Evolutionary conservation across 2,888 invertebrate species (phyloP), one percentile per base, ranked within the genome.

Genomic region (Esperia sulphurella): DNA sequence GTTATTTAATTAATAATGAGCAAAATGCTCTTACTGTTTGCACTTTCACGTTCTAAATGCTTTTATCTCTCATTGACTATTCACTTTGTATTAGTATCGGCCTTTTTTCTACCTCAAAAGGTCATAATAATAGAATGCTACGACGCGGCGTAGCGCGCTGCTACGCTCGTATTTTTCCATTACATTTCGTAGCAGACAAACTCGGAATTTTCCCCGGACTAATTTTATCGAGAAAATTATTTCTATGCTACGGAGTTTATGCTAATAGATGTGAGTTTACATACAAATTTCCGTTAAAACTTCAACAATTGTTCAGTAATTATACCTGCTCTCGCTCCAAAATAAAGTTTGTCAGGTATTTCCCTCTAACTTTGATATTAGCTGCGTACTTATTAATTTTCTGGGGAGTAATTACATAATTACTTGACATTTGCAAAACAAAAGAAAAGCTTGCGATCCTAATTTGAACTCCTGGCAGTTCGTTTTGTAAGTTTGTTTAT

Each of bases 311-410:
- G 40, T 40, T 14, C 14, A 21, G 12, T 40, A 40, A 40, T 30
- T 42, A 30, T 13, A 42, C 30, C 42, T 31, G 42, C 13, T 30
- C 10, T 14, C 21, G 10, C 14, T 39, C 14, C 12, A 42, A 30
- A 42, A 14, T 12, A 29, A 42, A 41, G 13, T 33, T 42, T 41
- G 37, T 35, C n/a, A 14, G 37, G 30, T 10, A 37, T 42, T 46
- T 46, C 29, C 37, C 46, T 37, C 13, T 29, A 46, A 46, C 42
- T 46, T 46, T 42, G 42, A 46, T 42, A 42, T 46, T 42, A 42
- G 37, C 14, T 42, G 13, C 33, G 29, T 39, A 46, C 37, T 46
- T 42, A 38, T 46, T 42, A 41, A 46, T 29, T 46, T 37, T 42
- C 42, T 9, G 13, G 9, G 9, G 30, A 13, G 30, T 42, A 42